Conservation (phyloP, 2,888 invertebrate species). For the Electrophaes corylata region DNA sequence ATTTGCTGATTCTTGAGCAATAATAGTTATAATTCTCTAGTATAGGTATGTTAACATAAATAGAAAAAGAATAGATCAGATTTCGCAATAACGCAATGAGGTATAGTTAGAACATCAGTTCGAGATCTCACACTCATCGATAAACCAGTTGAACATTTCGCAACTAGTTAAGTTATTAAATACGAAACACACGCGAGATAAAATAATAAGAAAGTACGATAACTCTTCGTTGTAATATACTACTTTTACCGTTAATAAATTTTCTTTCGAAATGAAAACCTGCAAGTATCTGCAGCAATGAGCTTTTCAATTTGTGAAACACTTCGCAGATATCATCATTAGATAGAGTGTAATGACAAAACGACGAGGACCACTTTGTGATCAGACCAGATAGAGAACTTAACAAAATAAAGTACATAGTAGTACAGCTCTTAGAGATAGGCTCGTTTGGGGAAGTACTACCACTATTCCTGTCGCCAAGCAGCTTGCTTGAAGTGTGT, state of each 20-base stretch:
- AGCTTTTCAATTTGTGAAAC: constrained; percentile 7
- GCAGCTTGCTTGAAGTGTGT: too few relatives aligned
- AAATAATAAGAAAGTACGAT: constrained; percentile 20
- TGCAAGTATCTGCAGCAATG: constrained; percentile 20
- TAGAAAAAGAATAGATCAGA: background rate
- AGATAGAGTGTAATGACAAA: constrained; percentile 51
- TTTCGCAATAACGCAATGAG: background rate
- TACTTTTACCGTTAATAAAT: constrained; percentile 14
- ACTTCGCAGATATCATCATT: constrained; percentile 53
- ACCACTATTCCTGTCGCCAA: too few relatives aligned
- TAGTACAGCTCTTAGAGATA: too few relatives aligned
- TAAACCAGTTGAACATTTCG: constrained; percentile 7
- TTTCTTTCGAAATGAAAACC: constrained; percentile 19
- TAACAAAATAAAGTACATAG: too few relatives aligned
- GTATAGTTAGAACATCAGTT: background rate
- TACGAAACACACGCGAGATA: constrained; percentile 7
- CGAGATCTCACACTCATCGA: constrained; percentile 1
- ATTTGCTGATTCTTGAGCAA: too few relatives aligned
- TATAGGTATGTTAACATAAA: background rate
- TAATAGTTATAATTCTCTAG: too few relatives aligned
- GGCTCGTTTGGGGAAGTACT: too few relatives aligned
- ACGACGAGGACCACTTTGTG: constrained; percentile 45
- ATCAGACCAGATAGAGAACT: constrained; percentile 20
- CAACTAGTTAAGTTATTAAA: constrained; percentile 2
- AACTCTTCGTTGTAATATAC: constrained; percentile 18